Percentiles rank a stretch among this genome's conserved stretches.
Conservation (phyloP, 2,113 vertebrate genomes). For the Barnardius zonarius region DNA sequence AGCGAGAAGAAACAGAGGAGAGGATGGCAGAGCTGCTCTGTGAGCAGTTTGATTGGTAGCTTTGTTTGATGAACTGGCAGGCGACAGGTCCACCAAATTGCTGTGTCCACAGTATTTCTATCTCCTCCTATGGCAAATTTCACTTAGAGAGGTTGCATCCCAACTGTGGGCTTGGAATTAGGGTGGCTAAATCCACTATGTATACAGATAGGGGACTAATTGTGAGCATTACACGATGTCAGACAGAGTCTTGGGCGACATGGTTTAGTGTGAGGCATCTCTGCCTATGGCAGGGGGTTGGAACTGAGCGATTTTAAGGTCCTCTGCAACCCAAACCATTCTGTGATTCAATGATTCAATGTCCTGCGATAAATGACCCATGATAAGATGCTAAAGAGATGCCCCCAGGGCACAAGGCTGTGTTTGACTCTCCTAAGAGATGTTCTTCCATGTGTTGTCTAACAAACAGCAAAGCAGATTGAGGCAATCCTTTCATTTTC, state of each 20-base stretch:
- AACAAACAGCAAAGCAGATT: not conserved
- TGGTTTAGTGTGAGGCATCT: not conserved
- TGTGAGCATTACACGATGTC: not conserved
- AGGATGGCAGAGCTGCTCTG: not conserved
- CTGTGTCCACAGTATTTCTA: not conserved
- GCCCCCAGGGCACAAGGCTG: not conserved
- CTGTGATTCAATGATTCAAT: not conserved
- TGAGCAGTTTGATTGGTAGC: not conserved
- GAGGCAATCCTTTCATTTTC: not conserved
- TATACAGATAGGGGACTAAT: not conserved
- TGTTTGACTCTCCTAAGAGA: not conserved
- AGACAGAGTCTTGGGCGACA: not conserved
- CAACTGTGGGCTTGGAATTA: not conserved
- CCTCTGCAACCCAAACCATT: not conserved
- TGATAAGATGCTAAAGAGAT: not conserved
- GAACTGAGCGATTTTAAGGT: not conserved
- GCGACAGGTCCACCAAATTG: not conserved
- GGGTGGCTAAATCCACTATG: fast-evolving
- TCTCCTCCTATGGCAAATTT: not conserved
- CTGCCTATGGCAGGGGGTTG: not conserved
- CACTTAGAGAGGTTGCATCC: not conserved
- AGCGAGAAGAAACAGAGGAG: not conserved
- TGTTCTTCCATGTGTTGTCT: fast-evolving
- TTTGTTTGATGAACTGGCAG: not conserved
- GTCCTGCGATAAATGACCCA: not conserved